Conservation (phyloP, 2,888 invertebrate genomes). For the Athripsodes cinereus region DNA sequence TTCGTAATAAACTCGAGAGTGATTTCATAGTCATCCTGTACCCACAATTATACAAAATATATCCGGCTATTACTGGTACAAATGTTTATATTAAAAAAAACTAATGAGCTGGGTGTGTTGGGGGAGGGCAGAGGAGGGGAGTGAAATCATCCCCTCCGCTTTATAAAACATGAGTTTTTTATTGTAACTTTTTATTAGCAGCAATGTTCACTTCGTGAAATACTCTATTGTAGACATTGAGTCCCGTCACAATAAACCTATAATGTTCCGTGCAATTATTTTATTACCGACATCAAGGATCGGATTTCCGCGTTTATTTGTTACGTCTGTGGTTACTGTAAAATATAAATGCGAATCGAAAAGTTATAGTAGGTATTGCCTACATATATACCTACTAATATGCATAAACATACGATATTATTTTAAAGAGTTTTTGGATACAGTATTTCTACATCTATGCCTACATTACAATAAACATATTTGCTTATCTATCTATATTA, state of each 20-base stretch:
- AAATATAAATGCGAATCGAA: too few relatives aligned
- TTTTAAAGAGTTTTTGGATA: too few relatives aligned
- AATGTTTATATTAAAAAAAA: slow-evolving; percentile 22
- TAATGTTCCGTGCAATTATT: slow-evolving; percentile 3
- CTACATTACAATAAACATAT: too few relatives aligned
- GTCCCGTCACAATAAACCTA: not conserved
- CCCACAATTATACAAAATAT: slow-evolving; percentile 6
- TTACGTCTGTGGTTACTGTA: too few relatives aligned
- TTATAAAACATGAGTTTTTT: slow-evolving; percentile 9
- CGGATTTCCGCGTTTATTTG: too few relatives aligned
- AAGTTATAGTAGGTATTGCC: too few relatives aligned
- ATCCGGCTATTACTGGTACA: slow-evolving; percentile 13
- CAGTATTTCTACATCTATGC: too few relatives aligned
- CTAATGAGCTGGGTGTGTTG: slow-evolving; percentile 17
- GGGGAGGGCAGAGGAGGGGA: not conserved
- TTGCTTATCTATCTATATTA: too few relatives aligned
- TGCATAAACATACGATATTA: too few relatives aligned
- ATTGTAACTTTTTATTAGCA: slow-evolving; percentile 9
- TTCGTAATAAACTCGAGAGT: too few relatives aligned
- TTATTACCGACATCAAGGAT: not conserved
- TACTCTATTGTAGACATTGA: not conserved
- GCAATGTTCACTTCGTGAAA: not conserved
- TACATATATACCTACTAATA: too few relatives aligned
- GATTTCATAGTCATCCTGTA: not conserved
- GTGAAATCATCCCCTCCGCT: slow-evolving; percentile 1